Evolutionary conservation across 2,113 vertebrate species (phyloP).

Genomic region (Carassius carassius): DNA sequence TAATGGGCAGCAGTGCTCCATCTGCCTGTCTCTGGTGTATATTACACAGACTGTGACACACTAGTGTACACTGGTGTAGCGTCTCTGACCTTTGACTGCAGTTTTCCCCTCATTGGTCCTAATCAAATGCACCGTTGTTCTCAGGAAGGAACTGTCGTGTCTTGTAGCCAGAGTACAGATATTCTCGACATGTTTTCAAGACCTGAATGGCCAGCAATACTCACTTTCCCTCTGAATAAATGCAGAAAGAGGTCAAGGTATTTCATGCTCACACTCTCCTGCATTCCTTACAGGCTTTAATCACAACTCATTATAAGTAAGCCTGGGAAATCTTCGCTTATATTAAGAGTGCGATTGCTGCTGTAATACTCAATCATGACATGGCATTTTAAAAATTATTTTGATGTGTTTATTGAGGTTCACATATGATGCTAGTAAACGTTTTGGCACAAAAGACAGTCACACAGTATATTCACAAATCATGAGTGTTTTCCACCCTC

Average conservation of each 20-base stretch:
- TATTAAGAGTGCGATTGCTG: too few relatives aligned
- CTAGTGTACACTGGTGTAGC: background rate
- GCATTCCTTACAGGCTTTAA: background rate
- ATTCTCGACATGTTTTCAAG: background rate
- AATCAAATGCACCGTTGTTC: background rate
- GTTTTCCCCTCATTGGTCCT: background rate
- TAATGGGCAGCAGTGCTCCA: background rate
- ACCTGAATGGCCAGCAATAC: background rate
- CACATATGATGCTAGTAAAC: too few relatives aligned
- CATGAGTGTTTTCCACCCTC: too few relatives aligned
- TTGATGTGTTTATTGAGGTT: too few relatives aligned
- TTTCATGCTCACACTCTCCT: background rate
- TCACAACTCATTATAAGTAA: background rate
- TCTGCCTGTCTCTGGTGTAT: too few relatives aligned
- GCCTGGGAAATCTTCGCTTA: background rate
- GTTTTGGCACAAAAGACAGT: too few relatives aligned
- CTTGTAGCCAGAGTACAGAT: background rate
- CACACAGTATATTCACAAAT: too few relatives aligned
- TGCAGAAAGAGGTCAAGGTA: background rate
- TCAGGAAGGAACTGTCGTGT: background rate
- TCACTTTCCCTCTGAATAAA: background rate
- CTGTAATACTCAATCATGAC: too few relatives aligned
- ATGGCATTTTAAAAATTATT: too few relatives aligned
- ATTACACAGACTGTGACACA: background rate
- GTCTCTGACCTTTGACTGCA: background rate